Evolutionary conservation across 1,140 invertebrate species (phyloP), one percentile per base, ranked within the genome.

Genomic region (Ctenoplectra terminalis): DNA sequence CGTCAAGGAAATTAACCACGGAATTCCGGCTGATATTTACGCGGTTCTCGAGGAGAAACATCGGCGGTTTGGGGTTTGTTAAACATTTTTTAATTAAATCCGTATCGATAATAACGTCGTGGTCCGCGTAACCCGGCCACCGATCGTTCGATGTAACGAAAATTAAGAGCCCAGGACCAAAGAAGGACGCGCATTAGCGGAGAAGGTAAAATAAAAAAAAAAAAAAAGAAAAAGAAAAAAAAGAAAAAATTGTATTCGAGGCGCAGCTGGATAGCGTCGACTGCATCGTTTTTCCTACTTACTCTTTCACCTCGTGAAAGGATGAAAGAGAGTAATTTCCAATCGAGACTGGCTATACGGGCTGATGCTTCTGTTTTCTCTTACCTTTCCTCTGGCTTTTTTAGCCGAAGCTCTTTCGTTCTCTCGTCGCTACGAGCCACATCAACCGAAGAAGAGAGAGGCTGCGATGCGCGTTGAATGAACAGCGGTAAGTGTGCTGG

Each of bases 11-110:
- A 92, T 92, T 91, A 91, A 91, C 87, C 90, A 82, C 86, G 90
- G 91, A 91, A 92, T 91, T 90, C 87, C 87, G 79, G 83, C 74
- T 88, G 81, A 90, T 91, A 90, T 91, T 91, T 90, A 89, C 83
- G 84, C 56, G 79, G 72, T 52, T 40, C 34, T 23, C 50, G 64
- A 71, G 64, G 23, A 75, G 60, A 43, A 73, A 43, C 63, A 70
- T 34, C 75, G 52, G 15, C 29, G 54, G 46, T 56, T n/a, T 60
- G 64, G 70, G 58, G 84, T 81, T 90, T 87, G 90, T 86, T 91
- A 87, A 92, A 90, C 88, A 92, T 92, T 92, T 92, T 91, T 92
- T 91, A 92, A 92, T 92, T 92, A 92, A 92, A 90, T 88, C 71
- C 60, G 82, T 85, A 91, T 91, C 89, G 90, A 89, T 89, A 72